Evolutionary conservation across 2,888 invertebrate species (phyloP).

Genomic region (Hymenopus coronatus): DNA sequence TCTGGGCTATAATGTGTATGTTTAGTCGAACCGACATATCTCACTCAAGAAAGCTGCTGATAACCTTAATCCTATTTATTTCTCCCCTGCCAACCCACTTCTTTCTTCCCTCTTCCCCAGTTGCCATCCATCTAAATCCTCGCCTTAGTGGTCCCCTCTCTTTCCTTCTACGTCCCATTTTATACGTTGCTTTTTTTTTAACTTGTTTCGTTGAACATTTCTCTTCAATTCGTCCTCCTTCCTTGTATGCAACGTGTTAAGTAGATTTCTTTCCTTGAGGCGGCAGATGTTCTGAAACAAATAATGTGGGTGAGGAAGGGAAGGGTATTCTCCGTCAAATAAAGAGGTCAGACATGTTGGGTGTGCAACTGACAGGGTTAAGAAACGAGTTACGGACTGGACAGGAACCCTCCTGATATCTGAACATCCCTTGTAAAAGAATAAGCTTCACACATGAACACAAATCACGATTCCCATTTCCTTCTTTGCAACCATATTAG

Average conservation of each 20-base stretch:
- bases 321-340: not conserved
- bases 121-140: not conserved
- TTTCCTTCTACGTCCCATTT: not conserved
- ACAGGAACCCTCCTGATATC: not conserved
- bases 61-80: constrained; percentile 22
- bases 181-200: not conserved
- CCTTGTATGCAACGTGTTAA: not conserved
- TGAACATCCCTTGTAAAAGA: too few relatives aligned
- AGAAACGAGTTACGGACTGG: not conserved
- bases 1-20: not conserved
- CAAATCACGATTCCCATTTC: too few relatives aligned
- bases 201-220: not conserved
- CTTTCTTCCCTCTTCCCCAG: not conserved
- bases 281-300: not conserved
- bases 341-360: not conserved
- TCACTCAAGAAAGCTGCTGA: not conserved
- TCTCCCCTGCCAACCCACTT: not conserved
- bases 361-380: not conserved
- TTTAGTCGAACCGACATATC: not conserved
- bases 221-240: not conserved
- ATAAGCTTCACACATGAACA: too few relatives aligned
- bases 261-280: not conserved
- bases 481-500: too few relatives aligned
- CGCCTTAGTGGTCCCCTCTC: not conserved
- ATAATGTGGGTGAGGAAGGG: not conserved